Conservation (phyloP, 64 coral and sea anemone genomes). For the Actinia tenebrosa region DNA sequence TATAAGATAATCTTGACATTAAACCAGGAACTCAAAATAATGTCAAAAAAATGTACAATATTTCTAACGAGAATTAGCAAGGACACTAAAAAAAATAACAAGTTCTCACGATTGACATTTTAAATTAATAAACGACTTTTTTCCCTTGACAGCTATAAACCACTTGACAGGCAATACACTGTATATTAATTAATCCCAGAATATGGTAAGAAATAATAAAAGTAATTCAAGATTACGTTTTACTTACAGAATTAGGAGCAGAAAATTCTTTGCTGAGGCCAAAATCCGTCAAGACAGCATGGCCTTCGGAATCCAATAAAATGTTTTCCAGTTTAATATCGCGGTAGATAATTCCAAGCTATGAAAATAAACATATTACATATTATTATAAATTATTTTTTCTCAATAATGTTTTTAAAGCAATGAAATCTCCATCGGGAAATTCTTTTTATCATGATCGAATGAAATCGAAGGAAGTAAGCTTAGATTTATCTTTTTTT, state of each 20-base stretch:
- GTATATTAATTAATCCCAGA: neutral
- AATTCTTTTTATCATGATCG: neutral
- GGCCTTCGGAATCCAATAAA: constrained; percentile 79
- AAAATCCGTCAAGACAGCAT: constrained; percentile 98
- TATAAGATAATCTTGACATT: neutral
- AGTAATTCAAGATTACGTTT: neutral
- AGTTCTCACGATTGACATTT: neutral
- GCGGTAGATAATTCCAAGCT: constrained; percentile 99
- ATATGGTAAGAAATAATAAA: neutral
- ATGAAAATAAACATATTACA: neutral
- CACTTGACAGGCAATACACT: neutral
- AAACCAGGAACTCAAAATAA: neutral
- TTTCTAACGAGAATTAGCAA: neutral
- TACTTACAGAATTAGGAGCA: constrained; percentile 73
- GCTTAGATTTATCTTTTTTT: neutral
- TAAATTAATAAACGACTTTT: neutral
- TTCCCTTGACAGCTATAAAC: neutral
- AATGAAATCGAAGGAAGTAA: neutral
- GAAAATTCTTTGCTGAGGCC: constrained; percentile 97
- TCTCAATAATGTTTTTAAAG: neutral
- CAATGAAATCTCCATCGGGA: neutral
- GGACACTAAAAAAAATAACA: no score
- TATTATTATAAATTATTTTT: neutral
- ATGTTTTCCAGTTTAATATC: constrained; percentile 99
- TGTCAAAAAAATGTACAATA: no score